Base-by-base conservation (phyloP, 2,888 invertebrate species). In the Tetramorium bicarinatum region DNA sequence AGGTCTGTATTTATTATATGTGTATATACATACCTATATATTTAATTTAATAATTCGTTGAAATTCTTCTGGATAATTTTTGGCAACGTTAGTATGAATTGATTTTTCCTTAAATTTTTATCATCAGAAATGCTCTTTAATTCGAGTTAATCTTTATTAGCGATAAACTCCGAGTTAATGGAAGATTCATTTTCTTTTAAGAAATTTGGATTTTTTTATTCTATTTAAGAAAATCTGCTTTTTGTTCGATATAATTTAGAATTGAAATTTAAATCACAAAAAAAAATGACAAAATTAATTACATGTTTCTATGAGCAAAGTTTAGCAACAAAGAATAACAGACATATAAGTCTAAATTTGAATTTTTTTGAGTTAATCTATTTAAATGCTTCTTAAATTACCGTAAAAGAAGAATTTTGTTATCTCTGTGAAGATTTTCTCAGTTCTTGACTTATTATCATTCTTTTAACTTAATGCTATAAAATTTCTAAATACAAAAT, bases 361-460 rank as follows among this genome's bases (percentile, higher is more conserved):
- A 34, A 59, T 59, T 74, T 44, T 56, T 59, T 4, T 11, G 6
- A 44, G 6, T 21, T 56, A 44, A 29, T n/a, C 4, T 41, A n/a
- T 56, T 59, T n/a, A 41, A 44, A 74, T 72, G 11, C 11, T 72
- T 74, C 56, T 56, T 56, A n/a, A 29, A 44, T 15, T 59, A 4
- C 6, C 21, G 18, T 44, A 41, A 56, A 21, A 38, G 15, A 67
- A 47, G n/a, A 59, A 59, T 47, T 56, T 25, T 49, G 0, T 66
- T 67, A 66, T 47, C 8, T 0, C 54, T 38, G 1, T 54, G 15
- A 11, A 38, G 6, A 11, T 38, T 54, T 11, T 25, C 21, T 8
- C 15, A 54, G 15, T 38, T 21, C 21, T 54, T 71, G 15, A 34
- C 11, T 2, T 29, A 47, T 21, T 11, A 62, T 8, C 2, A 61